Base-by-base conservation (phyloP, 2,113 vertebrate genomes). In the Orientallactaga bullata region DNA sequence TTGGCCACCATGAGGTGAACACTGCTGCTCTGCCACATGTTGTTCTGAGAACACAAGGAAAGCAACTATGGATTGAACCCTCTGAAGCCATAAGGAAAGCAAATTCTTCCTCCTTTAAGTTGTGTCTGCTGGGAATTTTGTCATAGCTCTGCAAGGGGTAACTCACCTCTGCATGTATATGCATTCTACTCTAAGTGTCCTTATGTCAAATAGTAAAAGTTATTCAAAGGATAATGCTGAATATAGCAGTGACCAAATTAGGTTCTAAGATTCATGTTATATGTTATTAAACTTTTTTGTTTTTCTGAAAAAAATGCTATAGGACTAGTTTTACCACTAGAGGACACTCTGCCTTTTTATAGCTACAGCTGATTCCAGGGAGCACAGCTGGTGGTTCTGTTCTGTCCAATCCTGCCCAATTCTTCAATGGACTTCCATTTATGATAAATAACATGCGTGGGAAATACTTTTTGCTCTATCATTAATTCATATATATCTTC, bases 251-350 rank as follows among this genome's bases (percentile, higher is more conserved):
- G 73, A 61, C 4, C 74, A 74, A 77, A 82, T 20, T 82, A 55
- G 63, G 21, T 15, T 81, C 47, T 7, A 60, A 92, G 68, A 76
- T 8, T 5, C 92, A 7, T 35, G 30, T 2, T 2, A 66, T 11
- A 23, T 47, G 5, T 47, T 47, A 47, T 47, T 47, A 47, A 47
- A 47, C 8, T 5, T 47, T 47, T 47, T 47, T 47, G 42, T 47
- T 6, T 47, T 47, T 8, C 42, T 47, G 24, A 66, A 66, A 74
- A 63, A 94, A 42, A 85, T 51, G 0, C 26, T 55, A 58, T 63
- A 74, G 32, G 79, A 32, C 24, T 39, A 55, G 13, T 76, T 81
- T 28, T 24, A 37, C 89, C 97, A 85, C 85, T 85, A 97, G 96
- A 68, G 87, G 97, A 93, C 93, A 68, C 81, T 89, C 88, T 5